Evolutionary conservation across 2,888 invertebrate species (phyloP), one percentile per base, ranked within the genome.

Genomic region (Epinotia demarniana): DNA sequence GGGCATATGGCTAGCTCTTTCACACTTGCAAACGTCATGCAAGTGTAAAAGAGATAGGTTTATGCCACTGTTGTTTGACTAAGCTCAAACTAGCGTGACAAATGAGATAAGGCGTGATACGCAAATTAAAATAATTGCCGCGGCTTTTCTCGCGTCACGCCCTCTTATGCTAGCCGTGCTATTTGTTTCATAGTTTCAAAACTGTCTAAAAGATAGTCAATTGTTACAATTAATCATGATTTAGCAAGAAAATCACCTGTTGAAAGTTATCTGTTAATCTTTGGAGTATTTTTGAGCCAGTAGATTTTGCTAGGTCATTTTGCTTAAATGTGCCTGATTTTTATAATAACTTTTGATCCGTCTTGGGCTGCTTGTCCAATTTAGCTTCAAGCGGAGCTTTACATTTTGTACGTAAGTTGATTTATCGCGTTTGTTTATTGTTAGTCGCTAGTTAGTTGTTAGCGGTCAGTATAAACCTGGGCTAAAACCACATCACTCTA

Each of bases 401-500:
- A 77, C 77, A 78, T 77, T 80, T 79, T 80, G 80, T 77, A 80
- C 79, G 81, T 86, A 76, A 80, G 82, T 83, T 80, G 78, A 58
- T 79, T 75, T 81, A 79, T 81, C 80, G 83, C 86, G 80, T 86
- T 81, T 87, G 43, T 85, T 85, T 82, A 79, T 83, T 85, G 86
- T 89, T 89, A 85, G 83, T 85, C 74, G 86, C 88, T 87, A 84
- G 79, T 80, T 82, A 83, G 80, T 85, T 86, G 80, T 84, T 87
- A 85, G 86, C 81, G 90, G 91, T 91, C 90, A 91, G 92, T 91
- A 89, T 27, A 53, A 53, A 53, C n/a, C 49, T 49, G 49, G 49
- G n/a, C 8, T 9, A 39, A 39, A 39, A 39, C 39, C 39, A 39
- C 39, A 39, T 39, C 39, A 9, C 8, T 39, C 53, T 2, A 53